Evolutionary conservation across 2,797 vertebrate species (phyloP), one percentile per base, ranked within the genome.

Genomic region (Merluccius polli): DNA sequence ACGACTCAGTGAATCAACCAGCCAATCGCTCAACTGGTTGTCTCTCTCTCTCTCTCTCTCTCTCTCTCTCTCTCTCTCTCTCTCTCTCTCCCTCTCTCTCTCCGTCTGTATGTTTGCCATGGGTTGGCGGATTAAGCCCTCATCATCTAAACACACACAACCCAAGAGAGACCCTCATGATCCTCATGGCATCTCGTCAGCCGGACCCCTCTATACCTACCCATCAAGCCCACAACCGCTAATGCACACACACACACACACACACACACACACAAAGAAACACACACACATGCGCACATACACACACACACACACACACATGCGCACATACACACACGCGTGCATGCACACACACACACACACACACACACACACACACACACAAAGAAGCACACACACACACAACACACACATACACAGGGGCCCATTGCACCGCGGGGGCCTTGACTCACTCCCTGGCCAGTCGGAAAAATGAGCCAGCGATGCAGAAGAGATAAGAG

Each of bases 381-480:
- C 69, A 35, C 18, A 70, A 12, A 70, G 70, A 81, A 72, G 29
- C 71, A 72, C 72, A 82, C 32, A 74, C 35, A 12, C 21, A 48
- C 71, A 41, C n/a, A 72, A 29, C 71, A 72, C n/a, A 36, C 70
- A 36, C 70, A 71, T 31, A 71, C 31, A 36, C 71, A 72, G 30
- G 36, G 33, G 36, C 30, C 16, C 18, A 35, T 18, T 27, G 4
- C 29, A 6, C n/a, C 18, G 18, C 29, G 35, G 85, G 89, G 90
- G 82, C 75, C 84, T 84, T 90, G 87, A 89, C 80, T 90, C 89
- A 90, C 79, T 73, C 78, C 79, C 73, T 29, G 81, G 81, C 81
- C 79, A 81, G 87, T 86, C 77, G 48, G 75, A 88, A 87, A 84
- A 83, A 89, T 84, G 48, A 90, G 81, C 72, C 84, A 84, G 84